These are phyloP conservation scores for Sinohyriopsis cumingii DNA, from an alignment of 2,888 invertebrate species.

Conservation along the genomic window DNA sequence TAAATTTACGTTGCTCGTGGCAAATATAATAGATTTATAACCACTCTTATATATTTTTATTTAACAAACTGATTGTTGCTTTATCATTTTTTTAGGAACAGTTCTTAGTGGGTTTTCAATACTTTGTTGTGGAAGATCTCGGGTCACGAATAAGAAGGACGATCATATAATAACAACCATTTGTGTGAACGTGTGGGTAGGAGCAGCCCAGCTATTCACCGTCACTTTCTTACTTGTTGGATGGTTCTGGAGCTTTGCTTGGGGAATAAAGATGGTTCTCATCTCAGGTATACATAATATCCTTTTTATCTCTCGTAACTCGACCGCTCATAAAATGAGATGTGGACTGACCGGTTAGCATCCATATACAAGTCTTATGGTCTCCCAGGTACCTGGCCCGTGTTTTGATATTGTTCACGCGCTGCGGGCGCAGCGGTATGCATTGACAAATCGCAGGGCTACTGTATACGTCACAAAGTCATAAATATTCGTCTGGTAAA, in stretches of 20 bases:
- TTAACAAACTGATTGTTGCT: too few species aligned
- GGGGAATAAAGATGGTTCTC: constrained; percentile 94
- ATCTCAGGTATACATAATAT: constrained; percentile 84
- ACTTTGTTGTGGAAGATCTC: constrained; percentile 70
- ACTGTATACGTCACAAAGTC: too few species aligned
- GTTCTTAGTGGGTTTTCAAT: constrained; percentile 85
- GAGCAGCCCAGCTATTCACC: constrained; percentile 91
- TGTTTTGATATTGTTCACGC: too few species aligned
- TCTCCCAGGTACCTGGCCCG: too few species aligned
- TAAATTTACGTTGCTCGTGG: too few species aligned
- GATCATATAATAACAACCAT: constrained; percentile 77
- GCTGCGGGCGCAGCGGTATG: too few species aligned
- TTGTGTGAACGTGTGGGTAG: constrained; percentile 88
- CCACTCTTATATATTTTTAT: too few species aligned
- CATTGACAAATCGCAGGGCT: too few species aligned
- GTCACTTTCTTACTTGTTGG: constrained; percentile 91
- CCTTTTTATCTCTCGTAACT: background rate
- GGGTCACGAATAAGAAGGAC: constrained; percentile 66
- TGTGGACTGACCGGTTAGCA: too few species aligned
- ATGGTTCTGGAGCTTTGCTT: constrained; percentile 99
- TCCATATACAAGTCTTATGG: too few species aligned
- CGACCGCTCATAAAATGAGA: background rate
- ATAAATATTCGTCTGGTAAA: too few species aligned
- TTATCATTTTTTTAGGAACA: constrained; percentile 80
- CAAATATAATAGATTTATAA: too few species aligned